These are phyloP conservation scores for Carettochelys insculpta DNA, from an alignment of 2,113 vertebrate genomes.

Conservation along the genomic window DNA sequence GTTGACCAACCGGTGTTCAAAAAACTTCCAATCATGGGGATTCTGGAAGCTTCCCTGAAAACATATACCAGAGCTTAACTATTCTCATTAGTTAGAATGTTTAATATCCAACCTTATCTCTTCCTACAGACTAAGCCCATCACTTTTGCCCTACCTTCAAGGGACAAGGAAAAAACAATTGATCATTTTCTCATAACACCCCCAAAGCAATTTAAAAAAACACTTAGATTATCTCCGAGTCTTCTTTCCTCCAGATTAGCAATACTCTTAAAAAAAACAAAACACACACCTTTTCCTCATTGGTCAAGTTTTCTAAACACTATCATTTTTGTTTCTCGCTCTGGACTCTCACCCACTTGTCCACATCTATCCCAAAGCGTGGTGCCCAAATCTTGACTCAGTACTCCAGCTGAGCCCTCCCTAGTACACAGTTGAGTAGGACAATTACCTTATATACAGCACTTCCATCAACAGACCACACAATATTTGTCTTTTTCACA, in stretches of 20 bases:
- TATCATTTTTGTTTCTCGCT: background rate
- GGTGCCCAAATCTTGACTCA: background rate
- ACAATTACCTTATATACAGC: background rate
- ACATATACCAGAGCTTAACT: background rate
- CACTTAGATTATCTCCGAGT: background rate
- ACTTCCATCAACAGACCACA: too few species aligned
- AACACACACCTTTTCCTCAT: background rate
- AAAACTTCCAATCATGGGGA: background rate
- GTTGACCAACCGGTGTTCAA: background rate
- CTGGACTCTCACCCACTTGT: background rate
- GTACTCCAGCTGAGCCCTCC: background rate
- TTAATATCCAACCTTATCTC: background rate
- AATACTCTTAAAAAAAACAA: background rate
- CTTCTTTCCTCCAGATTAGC: background rate
- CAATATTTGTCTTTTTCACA: too few species aligned
- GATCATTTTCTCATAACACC: background rate
- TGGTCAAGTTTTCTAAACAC: background rate
- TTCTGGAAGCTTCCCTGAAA: background rate
- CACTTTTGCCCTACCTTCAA: background rate
- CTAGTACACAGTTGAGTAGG: background rate
- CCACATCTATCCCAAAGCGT: background rate
- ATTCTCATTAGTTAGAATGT: background rate
- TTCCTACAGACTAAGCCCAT: background rate
- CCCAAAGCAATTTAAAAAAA: background rate
- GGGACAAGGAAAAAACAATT: background rate